Evolutionary conservation across 2,113 vertebrate species (phyloP), one percentile per base, ranked within the genome.

Genomic region (Pundamilia nyererei): DNA sequence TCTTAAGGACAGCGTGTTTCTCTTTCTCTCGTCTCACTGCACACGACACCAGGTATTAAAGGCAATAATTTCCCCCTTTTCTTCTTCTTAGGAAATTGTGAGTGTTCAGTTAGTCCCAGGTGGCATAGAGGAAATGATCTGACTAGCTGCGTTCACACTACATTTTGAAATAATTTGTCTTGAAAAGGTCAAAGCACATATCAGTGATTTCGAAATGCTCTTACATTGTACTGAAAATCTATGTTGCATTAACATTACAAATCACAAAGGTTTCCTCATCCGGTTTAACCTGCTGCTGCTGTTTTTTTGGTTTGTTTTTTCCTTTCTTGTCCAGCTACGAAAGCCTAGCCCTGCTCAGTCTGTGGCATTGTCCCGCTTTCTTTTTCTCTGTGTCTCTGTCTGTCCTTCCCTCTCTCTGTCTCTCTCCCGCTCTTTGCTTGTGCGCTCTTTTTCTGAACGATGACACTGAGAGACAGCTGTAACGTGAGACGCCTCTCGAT

Each of bases 381-480:
- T 84, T 81, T 77, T 56, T 49, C 60, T 81, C 42, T 62, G 15
- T 87, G 33, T 38, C 33, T 65, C 81, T 83, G 17, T 89, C 85
- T 86, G 29, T 79, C 72, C 58, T 19, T 55, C 58, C 65, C 31
- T 68, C 85, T 65, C 31, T 83, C 51, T 89, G 83, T 68, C 21
- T 68, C 85, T 60, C 35, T 83, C 58, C 89, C 84, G 86, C 81
- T 79, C 87, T 89, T 86, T 86, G 86, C 88, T 79, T 86, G 54
- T 83, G 68, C 82, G 81, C 86, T 42, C 90, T 90, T 80, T 94
- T 87, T 95, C 95, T 93, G 87, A 95, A 94, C 93, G 88, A 95
- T 95, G 96, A 95, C 95, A 96, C 94, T 94, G 95, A 95, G 94
- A 96, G 95, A 94, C 93, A 94, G 95, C 95, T 96, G 96, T 96